These are phyloP conservation scores for Aporrectodea caliginosa DNA, from an alignment of 1,140 invertebrate genomes.

Conservation along the genomic window DNA sequence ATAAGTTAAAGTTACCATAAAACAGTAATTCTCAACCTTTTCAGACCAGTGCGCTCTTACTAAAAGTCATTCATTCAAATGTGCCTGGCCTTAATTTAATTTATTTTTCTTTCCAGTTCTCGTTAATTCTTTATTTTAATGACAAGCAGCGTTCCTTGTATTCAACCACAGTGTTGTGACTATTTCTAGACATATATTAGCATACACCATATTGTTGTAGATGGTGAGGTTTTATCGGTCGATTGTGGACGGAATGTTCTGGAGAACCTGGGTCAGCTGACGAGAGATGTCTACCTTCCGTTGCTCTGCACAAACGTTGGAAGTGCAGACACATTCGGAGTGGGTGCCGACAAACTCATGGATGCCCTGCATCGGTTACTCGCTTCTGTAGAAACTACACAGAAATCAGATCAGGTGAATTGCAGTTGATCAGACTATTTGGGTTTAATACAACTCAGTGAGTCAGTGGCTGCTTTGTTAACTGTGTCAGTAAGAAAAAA, in stretches of 20 bases:
- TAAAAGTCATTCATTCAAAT: no score
- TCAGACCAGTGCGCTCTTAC: no score
- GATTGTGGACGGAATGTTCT: slow-evolving; percentile 47
- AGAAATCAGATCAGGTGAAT: slow-evolving; percentile 49
- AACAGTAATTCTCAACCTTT: no score
- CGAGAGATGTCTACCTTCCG: slow-evolving; percentile 54
- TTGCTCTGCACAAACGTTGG: slow-evolving; percentile 49
- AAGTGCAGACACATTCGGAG: slow-evolving; percentile 38
- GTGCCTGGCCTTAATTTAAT: not conserved
- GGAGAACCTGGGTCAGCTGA: slow-evolving; percentile 50
- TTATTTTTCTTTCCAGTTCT: not conserved
- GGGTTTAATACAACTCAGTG: no score
- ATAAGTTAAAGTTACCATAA: no score
- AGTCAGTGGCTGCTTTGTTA: no score
- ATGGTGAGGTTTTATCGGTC: slow-evolving; percentile 51
- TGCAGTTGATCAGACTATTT: not conserved
- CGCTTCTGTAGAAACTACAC: slow-evolving; percentile 50
- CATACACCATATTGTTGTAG: slow-evolving; percentile 41
- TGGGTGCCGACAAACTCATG: slow-evolving; percentile 52
- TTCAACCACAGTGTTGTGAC: no score
- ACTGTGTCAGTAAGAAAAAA: no score
- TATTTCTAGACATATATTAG: no score
- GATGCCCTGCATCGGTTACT: slow-evolving; percentile 54
- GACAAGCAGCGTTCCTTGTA: no score
- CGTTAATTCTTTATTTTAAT: no score